Conservation (phyloP, 2,113 vertebrate genomes). For the Anolis sagrei region DNA sequence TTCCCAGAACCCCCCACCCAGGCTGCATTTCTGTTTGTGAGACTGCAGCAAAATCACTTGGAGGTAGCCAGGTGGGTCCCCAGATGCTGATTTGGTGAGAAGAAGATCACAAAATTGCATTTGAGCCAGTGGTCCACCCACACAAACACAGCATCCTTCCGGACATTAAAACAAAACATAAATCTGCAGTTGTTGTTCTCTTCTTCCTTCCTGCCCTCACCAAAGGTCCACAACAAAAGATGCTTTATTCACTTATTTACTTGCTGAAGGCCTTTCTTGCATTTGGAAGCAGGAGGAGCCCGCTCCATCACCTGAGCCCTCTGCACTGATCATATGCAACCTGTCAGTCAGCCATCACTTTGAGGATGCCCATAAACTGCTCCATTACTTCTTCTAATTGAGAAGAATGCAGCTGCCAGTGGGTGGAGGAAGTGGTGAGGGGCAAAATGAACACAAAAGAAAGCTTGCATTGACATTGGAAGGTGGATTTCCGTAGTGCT, state of each 20-base stretch:
- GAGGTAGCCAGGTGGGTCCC: no score
- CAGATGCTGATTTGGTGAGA: background rate
- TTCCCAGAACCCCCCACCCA: no score
- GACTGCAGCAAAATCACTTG: background rate
- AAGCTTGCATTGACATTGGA: constrained; percentile 43
- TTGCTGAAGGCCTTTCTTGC: constrained; percentile 30
- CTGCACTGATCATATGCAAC: constrained; percentile 61
- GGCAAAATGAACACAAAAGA: constrained; percentile 42
- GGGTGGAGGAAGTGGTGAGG: constrained; percentile 60
- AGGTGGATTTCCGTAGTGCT: constrained; percentile 54
- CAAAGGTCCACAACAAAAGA: background rate
- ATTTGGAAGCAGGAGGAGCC: constrained; percentile 54
- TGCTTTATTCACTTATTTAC: background rate
- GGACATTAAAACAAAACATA: background rate
- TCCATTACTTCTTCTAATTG: constrained; percentile 78
- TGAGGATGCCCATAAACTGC: constrained; percentile 76
- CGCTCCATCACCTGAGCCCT: constrained; percentile 61
- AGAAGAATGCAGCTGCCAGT: constrained; percentile 73
- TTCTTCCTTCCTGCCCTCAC: background rate
- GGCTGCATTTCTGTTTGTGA: background rate
- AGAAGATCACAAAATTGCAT: background rate
- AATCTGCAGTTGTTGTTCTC: background rate
- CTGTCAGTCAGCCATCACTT: constrained; percentile 77
- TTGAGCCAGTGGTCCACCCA: background rate
- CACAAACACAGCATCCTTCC: background rate